Evolutionary conservation across 2,797 vertebrate species (phyloP).

Genomic region (Lithobates pipiens): DNA sequence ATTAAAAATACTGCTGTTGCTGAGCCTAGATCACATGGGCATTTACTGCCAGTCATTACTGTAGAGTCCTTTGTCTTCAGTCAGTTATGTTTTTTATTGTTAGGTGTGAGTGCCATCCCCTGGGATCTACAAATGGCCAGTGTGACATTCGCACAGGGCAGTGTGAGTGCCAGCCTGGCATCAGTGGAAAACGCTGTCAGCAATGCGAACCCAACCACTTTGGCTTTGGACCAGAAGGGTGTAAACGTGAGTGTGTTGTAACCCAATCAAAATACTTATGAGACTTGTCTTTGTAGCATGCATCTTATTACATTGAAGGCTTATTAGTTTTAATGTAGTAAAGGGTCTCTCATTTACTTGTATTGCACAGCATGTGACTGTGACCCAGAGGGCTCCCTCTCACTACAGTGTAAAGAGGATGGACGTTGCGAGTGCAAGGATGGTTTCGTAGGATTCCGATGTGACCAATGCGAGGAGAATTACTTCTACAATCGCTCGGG

Average conservation of each 20-base stretch:
- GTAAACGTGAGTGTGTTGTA: conserved; percentile 87
- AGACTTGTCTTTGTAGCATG: background rate
- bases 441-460: conserved; percentile 91
- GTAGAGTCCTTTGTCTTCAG: too few relatives aligned
- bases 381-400: conserved; percentile 87
- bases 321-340: background rate
- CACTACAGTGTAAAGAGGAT: conserved; percentile 86
- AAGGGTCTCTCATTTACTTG: conserved; percentile 21
- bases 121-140: conserved; percentile 92
- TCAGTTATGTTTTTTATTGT: background rate
- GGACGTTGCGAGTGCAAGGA: conserved; percentile 88
- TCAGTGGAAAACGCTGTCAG: conserved; percentile 85
- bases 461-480: conserved; percentile 96
- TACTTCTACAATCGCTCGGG: conserved; percentile 96
- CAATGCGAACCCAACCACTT: conserved; percentile 93
- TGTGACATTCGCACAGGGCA: conserved; percentile 89
- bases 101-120: conserved; percentile 89
- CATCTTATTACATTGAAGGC: background rate
- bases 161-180: conserved; percentile 94
- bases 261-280: background rate
- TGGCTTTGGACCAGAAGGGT: conserved; percentile 89
- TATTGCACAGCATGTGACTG: conserved; percentile 89
- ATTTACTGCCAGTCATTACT: too few relatives aligned
- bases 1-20: too few relatives aligned
- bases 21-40: too few relatives aligned